Percentiles rank a stretch among this genome's conserved stretches.
Conservation (phyloP, 2,113 vertebrate genomes). For the Gorsachius goisagi region DNA sequence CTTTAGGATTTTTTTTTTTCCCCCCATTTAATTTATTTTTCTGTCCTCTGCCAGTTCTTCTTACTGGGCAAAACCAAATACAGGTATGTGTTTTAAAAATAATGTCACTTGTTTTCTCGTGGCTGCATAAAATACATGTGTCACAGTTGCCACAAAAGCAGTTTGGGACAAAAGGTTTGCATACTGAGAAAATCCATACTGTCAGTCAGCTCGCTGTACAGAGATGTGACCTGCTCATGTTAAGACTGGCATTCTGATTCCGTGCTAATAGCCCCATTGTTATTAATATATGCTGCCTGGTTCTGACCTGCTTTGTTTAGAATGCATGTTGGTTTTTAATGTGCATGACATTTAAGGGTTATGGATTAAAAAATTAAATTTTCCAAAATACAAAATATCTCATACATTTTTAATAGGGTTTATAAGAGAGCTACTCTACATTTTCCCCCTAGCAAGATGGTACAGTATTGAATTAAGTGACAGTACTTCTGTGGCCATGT, state of each 20-base stretch:
- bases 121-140: neutral
- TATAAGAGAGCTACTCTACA: slow-evolving; percentile 24
- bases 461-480: slow-evolving; percentile 48
- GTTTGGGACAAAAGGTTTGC: neutral
- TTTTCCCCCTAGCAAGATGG: slow-evolving; percentile 45
- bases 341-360: neutral
- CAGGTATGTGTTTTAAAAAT: neutral
- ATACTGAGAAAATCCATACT: slow-evolving; percentile 1
- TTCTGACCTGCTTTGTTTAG: slow-evolving; percentile 50
- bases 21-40: neutral
- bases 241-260: slow-evolving; percentile 31
- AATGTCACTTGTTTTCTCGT: neutral
- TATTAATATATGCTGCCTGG: slow-evolving; percentile 33
- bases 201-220: neutral
- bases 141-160: neutral
- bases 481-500: slow-evolving; percentile 3
- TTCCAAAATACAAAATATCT: slow-evolving; percentile 1
- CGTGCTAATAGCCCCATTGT: slow-evolving; percentile 15
- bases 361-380: slow-evolving; percentile 41
- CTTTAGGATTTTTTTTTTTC: neutral
- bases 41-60: neutral
- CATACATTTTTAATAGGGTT: slow-evolving; percentile 52
- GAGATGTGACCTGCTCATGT: neutral
- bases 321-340: slow-evolving; percentile 42
- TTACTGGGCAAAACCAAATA: neutral